Evolutionary conservation across 1,140 invertebrate species (phyloP).

Genomic region (Aphidius gifuensis): DNA sequence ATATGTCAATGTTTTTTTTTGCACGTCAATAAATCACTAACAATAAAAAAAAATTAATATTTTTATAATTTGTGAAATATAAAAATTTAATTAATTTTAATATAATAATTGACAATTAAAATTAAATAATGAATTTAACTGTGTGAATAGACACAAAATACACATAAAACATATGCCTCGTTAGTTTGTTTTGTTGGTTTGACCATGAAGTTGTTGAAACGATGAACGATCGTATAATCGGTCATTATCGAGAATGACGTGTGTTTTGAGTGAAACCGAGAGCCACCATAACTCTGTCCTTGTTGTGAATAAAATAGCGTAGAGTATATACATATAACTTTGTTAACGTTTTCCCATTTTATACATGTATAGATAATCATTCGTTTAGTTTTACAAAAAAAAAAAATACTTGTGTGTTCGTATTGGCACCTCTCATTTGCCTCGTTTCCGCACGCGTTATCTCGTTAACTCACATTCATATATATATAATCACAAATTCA

Average conservation of each 20-base stretch:
- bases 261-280: slow-evolving; percentile 48
- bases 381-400: slow-evolving; percentile 11
- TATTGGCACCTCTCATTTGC: slow-evolving; percentile 10
- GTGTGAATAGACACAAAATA: slow-evolving; percentile 40
- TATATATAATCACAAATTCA: too few species aligned
- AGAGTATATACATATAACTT: slow-evolving; percentile 29
- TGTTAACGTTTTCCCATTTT: slow-evolving; percentile 42
- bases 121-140: slow-evolving; percentile 31
- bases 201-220: neutral
- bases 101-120: too few species aligned
- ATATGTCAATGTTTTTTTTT: too few species aligned
- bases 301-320: neutral
- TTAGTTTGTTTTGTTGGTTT: slow-evolving; percentile 29
- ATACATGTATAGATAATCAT: slow-evolving; percentile 23
- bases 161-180: slow-evolving; percentile 37
- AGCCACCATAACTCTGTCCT: neutral
- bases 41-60: too few species aligned
- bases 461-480: too few species aligned
- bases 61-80: too few species aligned
- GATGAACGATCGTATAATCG: slow-evolving; percentile 43
- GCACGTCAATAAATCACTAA: too few species aligned
- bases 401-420: neutral
- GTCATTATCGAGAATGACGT: slow-evolving; percentile 55
- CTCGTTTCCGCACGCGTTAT: slow-evolving; percentile 10
- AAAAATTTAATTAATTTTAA: too few species aligned